These are phyloP conservation scores for Elephas maximus DNA, from an alignment of 2,113 vertebrate species.

Conservation along the genomic window DNA sequence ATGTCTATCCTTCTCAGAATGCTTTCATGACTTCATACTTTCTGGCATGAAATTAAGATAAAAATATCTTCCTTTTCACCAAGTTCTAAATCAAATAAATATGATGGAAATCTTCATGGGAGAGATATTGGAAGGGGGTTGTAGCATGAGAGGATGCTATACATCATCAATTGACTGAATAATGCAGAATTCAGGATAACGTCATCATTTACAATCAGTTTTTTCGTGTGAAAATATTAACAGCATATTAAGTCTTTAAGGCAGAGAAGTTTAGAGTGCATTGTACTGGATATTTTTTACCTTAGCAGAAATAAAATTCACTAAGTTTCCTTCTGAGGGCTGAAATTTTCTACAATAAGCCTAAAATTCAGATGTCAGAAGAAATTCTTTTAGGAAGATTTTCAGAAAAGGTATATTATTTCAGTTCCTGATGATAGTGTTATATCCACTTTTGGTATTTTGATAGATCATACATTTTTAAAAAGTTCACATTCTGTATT, in stretches of 20 bases:
- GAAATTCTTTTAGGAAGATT: slow-evolving; percentile 54
- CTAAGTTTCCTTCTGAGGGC: slow-evolving; percentile 42
- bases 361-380: slow-evolving; percentile 59
- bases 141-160: background rate
- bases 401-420: slow-evolving; percentile 40
- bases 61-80: slow-evolving; percentile 71
- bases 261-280: slow-evolving; percentile 18
- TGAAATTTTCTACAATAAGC: slow-evolving; percentile 62
- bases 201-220: background rate
- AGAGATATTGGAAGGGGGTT: background rate
- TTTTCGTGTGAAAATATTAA: slow-evolving; percentile 2
- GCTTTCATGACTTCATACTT: slow-evolving; percentile 79
- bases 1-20: slow-evolving; percentile 43
- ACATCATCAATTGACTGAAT: background rate
- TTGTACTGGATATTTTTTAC: slow-evolving; percentile 37
- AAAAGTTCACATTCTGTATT: slow-evolving; percentile 15
- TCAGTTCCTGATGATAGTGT: slow-evolving; percentile 3
- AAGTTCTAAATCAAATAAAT: slow-evolving; percentile 70
- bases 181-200: slow-evolving; percentile 47
- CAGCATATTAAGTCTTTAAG: background rate
- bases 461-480: background rate
- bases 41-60: slow-evolving; percentile 62
- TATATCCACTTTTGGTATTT: background rate
- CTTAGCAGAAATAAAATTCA: slow-evolving; percentile 53
- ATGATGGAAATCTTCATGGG: slow-evolving; percentile 42